Evolutionary conservation across 2,113 vertebrate species (phyloP).

Genomic region (Tupaia chinensis): DNA sequence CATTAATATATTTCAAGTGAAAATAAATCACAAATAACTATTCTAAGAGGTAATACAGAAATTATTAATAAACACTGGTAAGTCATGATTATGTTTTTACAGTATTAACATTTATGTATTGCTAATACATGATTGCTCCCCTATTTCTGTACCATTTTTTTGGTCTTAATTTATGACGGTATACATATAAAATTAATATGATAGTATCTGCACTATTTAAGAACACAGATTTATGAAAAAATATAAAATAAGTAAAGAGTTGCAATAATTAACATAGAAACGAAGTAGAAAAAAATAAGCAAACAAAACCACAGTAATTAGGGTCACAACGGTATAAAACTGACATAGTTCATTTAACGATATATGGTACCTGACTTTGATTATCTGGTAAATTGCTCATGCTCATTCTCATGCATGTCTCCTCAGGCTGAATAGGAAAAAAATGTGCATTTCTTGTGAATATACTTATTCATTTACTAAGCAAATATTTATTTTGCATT

Average conservation of each 20-base stretch:
- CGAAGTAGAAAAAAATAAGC: not conserved
- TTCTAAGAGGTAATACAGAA: not conserved
- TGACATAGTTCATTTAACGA: not conserved
- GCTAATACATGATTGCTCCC: not conserved
- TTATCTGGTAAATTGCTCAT: not conserved
- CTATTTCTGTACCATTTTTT: not conserved
- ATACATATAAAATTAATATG: not conserved
- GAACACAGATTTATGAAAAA: not conserved
- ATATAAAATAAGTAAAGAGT: not conserved
- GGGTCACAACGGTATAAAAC: not conserved
- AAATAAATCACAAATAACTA: slow-evolving; percentile 26
- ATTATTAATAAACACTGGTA: not conserved
- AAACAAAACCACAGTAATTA: not conserved
- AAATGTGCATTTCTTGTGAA: not conserved
- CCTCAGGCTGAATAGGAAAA: not conserved
- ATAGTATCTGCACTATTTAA: not conserved
- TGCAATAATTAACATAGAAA: not conserved
- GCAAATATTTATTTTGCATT: not conserved
- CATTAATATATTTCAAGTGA: not conserved
- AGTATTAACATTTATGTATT: not conserved
- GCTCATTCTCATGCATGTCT: not conserved
- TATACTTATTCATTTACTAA: slow-evolving; percentile 4
- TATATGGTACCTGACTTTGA: not conserved
- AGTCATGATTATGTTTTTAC: not conserved
- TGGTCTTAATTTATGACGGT: not conserved